phyloP scores from a whole-genome alignment of 2,888 invertebrate species.

The Myopa testacea region DNA sequence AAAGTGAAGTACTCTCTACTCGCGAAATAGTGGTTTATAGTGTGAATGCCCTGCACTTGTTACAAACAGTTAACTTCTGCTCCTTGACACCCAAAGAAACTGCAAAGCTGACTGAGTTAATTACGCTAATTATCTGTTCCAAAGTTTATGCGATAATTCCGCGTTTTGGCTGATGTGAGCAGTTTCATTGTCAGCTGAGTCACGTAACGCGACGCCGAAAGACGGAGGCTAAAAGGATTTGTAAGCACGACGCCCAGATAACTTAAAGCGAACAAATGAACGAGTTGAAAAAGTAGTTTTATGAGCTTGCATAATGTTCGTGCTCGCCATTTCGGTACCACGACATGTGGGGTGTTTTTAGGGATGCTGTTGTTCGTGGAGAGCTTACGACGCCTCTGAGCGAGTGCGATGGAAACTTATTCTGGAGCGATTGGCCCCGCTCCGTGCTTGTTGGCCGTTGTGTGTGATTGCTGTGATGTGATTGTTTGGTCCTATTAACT shows the following conservation, averaged over 20 bases:
- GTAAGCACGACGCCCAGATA: background rate
- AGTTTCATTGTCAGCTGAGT: conserved; percentile 5
- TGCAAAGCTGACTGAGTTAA: conserved; percentile 47
- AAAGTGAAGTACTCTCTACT: too few relatives aligned
- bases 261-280: background rate
- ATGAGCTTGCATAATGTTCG: conserved; percentile 2
- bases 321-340: background rate
- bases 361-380: background rate
- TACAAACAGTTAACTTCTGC: too few relatives aligned
- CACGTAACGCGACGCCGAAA: background rate
- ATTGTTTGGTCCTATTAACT: too few relatives aligned
- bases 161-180: conserved; percentile 28
- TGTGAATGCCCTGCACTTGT: too few relatives aligned
- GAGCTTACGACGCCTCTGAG: conserved; percentile 13
- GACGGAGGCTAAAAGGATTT: background rate
- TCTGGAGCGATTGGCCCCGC: background rate
- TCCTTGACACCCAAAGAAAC: too few relatives aligned
- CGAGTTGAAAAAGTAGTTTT: conserved; percentile 14
- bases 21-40: too few relatives aligned
- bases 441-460: too few relatives aligned
- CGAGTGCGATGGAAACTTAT: conserved; percentile 23
- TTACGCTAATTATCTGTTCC: conserved; percentile 57
- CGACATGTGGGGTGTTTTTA: background rate
- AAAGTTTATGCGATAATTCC: conserved; percentile 33
- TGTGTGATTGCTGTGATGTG: too few relatives aligned